Evolutionary conservation across 2,797 vertebrate species (phyloP), one percentile per base, ranked within the genome.

Genomic region (Babyrousa celebensis): DNA sequence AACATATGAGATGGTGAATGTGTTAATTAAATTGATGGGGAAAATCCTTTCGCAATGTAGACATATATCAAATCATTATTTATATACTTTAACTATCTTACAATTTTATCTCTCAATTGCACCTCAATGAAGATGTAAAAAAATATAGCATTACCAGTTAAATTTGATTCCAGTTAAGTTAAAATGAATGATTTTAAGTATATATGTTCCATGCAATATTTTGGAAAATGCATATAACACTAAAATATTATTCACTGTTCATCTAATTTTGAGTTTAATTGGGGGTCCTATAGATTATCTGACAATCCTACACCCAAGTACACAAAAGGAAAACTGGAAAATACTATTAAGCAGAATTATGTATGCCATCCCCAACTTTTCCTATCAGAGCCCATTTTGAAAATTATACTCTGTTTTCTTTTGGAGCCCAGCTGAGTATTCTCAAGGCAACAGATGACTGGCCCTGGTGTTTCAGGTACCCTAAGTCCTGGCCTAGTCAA

Each of bases 181-280:
- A 72, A 85, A 21, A 58, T 32, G 14, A 93, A 29, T 74, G 74
- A 77, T 21, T 82, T 77, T 40, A 63, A 52, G 52, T 60, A 56
- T 63, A 56, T 62, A 0, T 56, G 2, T 14, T 11, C 12, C 10
- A 70, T 79, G 1, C 1, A 58, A 58, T 85, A 48, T 63, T 80
- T 85, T 25, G 15, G 7, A 56, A 79, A 72, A 86, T 18, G 62
- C 14, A 70, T 56, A 58, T 32, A 15, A 48, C 43, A 10, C 3
- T 74, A 62, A 84, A 95, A 60, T 72, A 89, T 48, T n/a, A 16
- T n/a, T 70, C 15, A 16, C 23, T 60, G 6, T 48, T 54, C 68
- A 62, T 63, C 29, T 71, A 91, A 82, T 63, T 92, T 94, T n/a
- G 74, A 67, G 8, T 92, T 54, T 52, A 68, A 40, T 10, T 79